phyloP scores from a whole-genome alignment of 2,113 vertebrate genomes.

The Pardalotus punctatus region DNA sequence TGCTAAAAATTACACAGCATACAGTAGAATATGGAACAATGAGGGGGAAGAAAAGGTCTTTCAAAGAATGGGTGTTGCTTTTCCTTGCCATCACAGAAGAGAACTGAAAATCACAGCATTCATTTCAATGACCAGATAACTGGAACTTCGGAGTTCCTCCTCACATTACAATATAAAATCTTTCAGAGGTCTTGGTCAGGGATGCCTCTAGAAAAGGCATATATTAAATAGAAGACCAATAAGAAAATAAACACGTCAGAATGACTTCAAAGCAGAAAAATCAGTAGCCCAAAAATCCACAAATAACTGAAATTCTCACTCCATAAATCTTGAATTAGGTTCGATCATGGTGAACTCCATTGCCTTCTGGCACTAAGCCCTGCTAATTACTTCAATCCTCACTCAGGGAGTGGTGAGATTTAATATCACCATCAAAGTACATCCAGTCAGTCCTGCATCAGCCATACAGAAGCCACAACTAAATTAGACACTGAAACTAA shows the following conservation, averaged over 20 bases:
- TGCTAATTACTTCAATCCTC: conserved; percentile 47
- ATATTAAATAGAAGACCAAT: background rate
- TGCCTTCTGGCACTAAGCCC: conserved; percentile 10
- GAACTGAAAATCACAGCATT: background rate
- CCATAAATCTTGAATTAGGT: conserved; percentile 30
- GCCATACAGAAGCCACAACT: conserved; percentile 18
- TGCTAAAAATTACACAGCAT: background rate
- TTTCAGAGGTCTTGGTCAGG: background rate
- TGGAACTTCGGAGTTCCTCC: background rate
- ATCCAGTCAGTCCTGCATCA: conserved; percentile 7
- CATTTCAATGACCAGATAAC: background rate
- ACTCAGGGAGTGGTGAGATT: conserved; percentile 27
- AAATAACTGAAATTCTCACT: conserved; percentile 35
- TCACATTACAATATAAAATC: background rate
- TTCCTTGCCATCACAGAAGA: background rate
- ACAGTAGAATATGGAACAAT: background rate
- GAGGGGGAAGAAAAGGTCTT: background rate
- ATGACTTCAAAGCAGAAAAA: background rate
- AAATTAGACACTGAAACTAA: conserved; percentile 34
- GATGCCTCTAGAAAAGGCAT: background rate
- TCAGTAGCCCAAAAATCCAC: background rate
- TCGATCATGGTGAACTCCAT: background rate
- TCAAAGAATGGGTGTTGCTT: background rate
- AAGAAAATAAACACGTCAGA: background rate
- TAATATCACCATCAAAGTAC: conserved; percentile 29